Conservation (phyloP, 2,888 invertebrate species). For the Drosophila hawaiiensis region DNA sequence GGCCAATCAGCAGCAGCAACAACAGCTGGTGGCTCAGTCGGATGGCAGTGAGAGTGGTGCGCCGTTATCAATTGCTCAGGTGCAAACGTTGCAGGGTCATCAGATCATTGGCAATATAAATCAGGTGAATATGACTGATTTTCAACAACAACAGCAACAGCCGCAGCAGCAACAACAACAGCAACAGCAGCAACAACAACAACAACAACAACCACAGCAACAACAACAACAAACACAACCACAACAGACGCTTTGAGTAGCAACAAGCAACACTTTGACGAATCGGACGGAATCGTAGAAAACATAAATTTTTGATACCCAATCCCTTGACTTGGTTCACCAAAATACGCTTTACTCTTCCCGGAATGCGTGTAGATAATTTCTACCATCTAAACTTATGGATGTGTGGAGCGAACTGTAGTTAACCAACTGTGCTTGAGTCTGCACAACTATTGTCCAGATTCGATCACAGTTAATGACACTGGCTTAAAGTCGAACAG, state of each 20-base stretch:
- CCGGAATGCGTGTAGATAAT: constrained; percentile 53
- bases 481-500: constrained; percentile 3
- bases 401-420: constrained; percentile 20
- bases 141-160: constrained; percentile 80
- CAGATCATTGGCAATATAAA: constrained; percentile 85
- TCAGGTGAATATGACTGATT: constrained; percentile 86
- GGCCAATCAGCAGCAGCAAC: constrained; percentile 65
- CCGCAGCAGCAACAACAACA: constrained; percentile 57
- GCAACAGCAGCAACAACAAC: constrained; percentile 40
- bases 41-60: constrained; percentile 85
- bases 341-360: constrained; percentile 43
- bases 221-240: constrained; percentile 63
- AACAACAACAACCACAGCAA: constrained; percentile 53
- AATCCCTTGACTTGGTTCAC: constrained; percentile 46
- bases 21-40: constrained; percentile 84
- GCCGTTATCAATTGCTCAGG: constrained; percentile 85
- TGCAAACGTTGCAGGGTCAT: constrained; percentile 85
- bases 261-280: constrained; percentile 45
- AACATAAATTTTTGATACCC: constrained; percentile 22
- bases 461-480: constrained; percentile 9
- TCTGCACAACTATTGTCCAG: constrained; percentile 4
- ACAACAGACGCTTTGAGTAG: constrained; percentile 72
- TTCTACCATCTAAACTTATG: constrained; percentile 25
- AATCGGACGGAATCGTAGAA: constrained; percentile 47
- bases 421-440: constrained; percentile 3